Base-by-base conservation (phyloP, 2,888 invertebrate species). In the Ectemnius cavifrons region DNA sequence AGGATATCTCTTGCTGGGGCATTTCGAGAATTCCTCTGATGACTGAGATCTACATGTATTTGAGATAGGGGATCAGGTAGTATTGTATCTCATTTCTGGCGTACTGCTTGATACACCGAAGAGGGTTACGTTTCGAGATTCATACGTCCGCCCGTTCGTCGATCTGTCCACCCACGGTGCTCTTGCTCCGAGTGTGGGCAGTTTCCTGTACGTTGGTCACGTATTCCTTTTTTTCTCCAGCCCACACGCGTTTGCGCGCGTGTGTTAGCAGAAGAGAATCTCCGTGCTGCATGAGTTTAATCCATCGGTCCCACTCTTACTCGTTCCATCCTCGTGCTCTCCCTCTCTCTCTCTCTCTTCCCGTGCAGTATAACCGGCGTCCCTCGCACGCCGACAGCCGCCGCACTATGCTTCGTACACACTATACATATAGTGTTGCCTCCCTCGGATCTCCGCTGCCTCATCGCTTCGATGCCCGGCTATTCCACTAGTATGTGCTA, bases 201-300 rank as follows among this genome's bases (percentile, higher is more conserved):
- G 85, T 82, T 87, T 87, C 86, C 86, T 86, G 86, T 80, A 82
- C 83, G 81, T 85, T 81, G 86, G 83, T 86, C 84, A 85, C 83
- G 85, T 82, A 85, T 79, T 85, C 80, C 73, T 79, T 81, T 80
- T 81, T 79, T 37, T 84, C 71, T 84, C 71, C 78, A 81, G 79
- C 81, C 84, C 80, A 84, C 82, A 75, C 77, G 77, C 80, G 81
- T 77, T 52, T 16, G 52, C 73, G 78, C 65, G 71, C 37, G 77
- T 66, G 76, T 75, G 73, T 73, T 75, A 78, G 73, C 71, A 69
- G 73, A 77, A 67, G 74, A 74, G 77, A 76, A 73, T 73, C 73
- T 76, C 73, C 66, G 68, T 67, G 67, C 45, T 58, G 69, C 63
- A 65, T 66, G 76, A 73, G 57, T 79, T 65, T 75, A 69, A 59